Conservation (phyloP, 2,797 vertebrate genomes). For the Onychomys torridus region DNA sequence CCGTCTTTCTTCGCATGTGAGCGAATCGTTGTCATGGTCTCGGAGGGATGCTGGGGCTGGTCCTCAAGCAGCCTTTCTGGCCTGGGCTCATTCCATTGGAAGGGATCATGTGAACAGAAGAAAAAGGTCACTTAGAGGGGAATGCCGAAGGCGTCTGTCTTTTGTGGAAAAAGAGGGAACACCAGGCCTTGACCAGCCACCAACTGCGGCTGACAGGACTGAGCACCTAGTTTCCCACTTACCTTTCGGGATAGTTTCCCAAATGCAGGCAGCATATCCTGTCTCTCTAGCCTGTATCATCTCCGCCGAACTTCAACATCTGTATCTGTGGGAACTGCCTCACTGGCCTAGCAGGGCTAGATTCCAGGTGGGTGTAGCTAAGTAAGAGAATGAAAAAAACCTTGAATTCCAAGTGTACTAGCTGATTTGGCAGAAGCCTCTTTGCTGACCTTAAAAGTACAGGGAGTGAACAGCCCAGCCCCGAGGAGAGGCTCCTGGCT, state of each 20-base stretch:
- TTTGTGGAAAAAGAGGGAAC: neutral
- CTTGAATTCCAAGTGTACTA: neutral
- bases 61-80: neutral
- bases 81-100: neutral
- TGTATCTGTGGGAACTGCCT: neutral
- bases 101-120: neutral
- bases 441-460: conserved; percentile 1
- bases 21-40: neutral
- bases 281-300: neutral
- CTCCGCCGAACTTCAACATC: neutral
- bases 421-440: neutral
- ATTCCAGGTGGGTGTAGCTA: neutral
- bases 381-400: conserved; percentile 5
- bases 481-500: neutral
- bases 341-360: neutral
- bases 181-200: neutral
- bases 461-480: neutral
- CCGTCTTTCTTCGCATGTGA: neutral
- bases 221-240: neutral
- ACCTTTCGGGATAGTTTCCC: neutral
- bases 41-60: too few species aligned
- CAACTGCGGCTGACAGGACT: neutral
- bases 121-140: neutral
- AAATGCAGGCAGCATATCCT: neutral
- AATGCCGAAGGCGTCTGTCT: neutral